A percentile compares a stretch with the other conserved stretches of the same genome.
Evolutionary conservation across 2,797 vertebrate genomes (phyloP).

Genomic region (Dromococcyx pavoninus): DNA sequence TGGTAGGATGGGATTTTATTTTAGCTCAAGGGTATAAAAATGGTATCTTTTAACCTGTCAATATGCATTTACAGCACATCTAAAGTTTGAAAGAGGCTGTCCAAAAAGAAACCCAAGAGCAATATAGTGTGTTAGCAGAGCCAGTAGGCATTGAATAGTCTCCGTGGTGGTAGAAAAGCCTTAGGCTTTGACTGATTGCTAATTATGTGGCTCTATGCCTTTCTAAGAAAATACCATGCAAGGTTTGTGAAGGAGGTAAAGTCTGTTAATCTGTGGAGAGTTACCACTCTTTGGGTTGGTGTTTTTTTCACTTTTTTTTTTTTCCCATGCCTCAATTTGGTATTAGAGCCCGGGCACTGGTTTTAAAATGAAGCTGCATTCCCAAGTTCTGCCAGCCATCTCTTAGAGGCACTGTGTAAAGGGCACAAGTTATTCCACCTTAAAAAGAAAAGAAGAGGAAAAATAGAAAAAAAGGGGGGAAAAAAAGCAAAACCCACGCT

Average conservation of each 20-base stretch:
- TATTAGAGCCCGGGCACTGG: not conserved
- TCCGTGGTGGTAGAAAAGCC: constrained; percentile 55
- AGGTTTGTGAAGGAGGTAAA: constrained; percentile 53
- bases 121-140: constrained; percentile 28
- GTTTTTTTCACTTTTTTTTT: not conserved
- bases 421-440: constrained; percentile 55
- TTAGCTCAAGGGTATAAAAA: constrained; percentile 1
- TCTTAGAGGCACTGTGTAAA: not conserved
- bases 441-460: constrained; percentile 43
- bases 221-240: constrained; percentile 47
- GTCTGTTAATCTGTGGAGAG: constrained; percentile 36
- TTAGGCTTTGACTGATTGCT: constrained; percentile 63
- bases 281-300: not conserved
- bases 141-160: constrained; percentile 50
- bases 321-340: not conserved
- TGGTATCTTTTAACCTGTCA: constrained; percentile 62
- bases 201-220: constrained; percentile 59
- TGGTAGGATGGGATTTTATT: not conserved
- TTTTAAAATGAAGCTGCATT: constrained; percentile 4
- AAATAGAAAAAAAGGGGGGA: not conserved
- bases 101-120: constrained; percentile 56
- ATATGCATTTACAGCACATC: constrained; percentile 14
- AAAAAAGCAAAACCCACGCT: constrained; percentile 1
- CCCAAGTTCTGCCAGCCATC: constrained; percentile 1
- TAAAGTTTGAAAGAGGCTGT: constrained; percentile 61